A percentile compares a stretch with the other conserved stretches of the same genome.
phyloP scores from a whole-genome alignment of 2,797 vertebrate species.

The Gambelia wislizenii region DNA sequence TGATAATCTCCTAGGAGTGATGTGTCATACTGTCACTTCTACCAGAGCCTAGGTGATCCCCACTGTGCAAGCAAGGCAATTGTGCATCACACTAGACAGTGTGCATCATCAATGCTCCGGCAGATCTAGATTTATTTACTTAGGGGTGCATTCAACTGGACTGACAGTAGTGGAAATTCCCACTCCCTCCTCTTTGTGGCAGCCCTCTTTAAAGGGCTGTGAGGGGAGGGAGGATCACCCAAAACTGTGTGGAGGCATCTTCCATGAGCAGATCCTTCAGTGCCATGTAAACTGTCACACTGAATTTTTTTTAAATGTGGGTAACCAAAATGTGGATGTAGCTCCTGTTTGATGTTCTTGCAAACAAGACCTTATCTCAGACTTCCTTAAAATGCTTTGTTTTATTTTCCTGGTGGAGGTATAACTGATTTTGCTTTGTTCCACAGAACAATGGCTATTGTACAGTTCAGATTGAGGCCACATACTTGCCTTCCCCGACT shows the following conservation, averaged over 20 bases:
- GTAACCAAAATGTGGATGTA: neutral
- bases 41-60: neutral
- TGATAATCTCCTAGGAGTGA: no score
- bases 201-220: no score
- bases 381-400: neutral
- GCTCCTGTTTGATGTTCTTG: neutral
- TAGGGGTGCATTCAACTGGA: no score
- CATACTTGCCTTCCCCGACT: constrained; percentile 77
- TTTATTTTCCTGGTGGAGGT: neutral
- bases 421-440: fast-evolving
- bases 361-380: neutral
- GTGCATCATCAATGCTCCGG: no score
- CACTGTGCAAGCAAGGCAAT: neutral
- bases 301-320: no score
- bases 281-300: neutral
- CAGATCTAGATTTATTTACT: no score
- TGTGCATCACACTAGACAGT: no score
- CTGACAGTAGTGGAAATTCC: no score
- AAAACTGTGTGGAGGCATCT: no score
- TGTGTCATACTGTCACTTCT: neutral
- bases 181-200: no score
- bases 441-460: constrained; percentile 71
- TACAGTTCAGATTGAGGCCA: constrained; percentile 73
- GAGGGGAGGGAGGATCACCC: neutral
- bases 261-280: no score